Conservation (phyloP, 2,888 invertebrate species). For the Melanostoma scalare region DNA sequence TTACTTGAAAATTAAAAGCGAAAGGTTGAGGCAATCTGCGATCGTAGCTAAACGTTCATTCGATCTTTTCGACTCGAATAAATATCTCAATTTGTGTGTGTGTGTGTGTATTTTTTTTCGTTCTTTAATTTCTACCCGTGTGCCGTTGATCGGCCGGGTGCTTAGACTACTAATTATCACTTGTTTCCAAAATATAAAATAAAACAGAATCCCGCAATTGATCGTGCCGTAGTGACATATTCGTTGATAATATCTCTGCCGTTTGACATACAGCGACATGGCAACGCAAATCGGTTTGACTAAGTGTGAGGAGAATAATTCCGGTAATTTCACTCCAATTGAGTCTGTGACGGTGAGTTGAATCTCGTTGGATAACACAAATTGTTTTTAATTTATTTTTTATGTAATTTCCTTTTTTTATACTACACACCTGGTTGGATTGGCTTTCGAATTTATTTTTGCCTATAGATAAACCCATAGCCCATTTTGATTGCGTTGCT, state of each 20-base stretch:
- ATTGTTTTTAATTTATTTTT: not conserved
- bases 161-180: slow-evolving; percentile 38
- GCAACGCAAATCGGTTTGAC: slow-evolving; percentile 31
- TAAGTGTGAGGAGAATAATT: slow-evolving; percentile 34
- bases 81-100: not conserved
- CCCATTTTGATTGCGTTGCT: not conserved
- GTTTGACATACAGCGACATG: slow-evolving; percentile 13
- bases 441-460: slow-evolving; percentile 29
- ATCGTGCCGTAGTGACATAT: not conserved
- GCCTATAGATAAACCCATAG: not conserved
- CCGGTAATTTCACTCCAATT: not conserved
- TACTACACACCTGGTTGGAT: slow-evolving; percentile 3
- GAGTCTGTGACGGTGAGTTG: slow-evolving; percentile 34
- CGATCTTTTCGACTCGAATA: slow-evolving; percentile 21
- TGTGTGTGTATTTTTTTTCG: not conserved
- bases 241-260: not conserved
- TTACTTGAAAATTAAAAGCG: slow-evolving; percentile 44
- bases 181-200: slow-evolving; percentile 11
- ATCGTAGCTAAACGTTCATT: slow-evolving; percentile 35
- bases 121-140: slow-evolving; percentile 1
- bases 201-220: not conserved
- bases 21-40: slow-evolving; percentile 28
- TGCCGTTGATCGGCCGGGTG: slow-evolving; percentile 1
- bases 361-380: slow-evolving; percentile 12
- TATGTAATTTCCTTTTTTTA: not conserved